Conservation (phyloP, 2,797 vertebrate genomes). For the Alfaro cultratus region DNA sequence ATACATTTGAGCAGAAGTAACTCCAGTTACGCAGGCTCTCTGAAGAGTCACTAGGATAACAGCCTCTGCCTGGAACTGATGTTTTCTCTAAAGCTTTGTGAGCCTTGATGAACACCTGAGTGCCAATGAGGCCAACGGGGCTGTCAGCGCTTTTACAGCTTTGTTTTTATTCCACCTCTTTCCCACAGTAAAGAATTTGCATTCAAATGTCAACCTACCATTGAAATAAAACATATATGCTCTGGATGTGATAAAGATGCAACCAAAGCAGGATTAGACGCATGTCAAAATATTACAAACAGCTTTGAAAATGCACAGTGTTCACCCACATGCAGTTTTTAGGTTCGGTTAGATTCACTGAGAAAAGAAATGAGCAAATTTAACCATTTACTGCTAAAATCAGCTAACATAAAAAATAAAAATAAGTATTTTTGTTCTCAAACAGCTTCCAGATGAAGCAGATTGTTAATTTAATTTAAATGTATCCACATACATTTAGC, state of each 20-base stretch:
- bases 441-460: neutral
- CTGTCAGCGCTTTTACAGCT: conserved; percentile 5
- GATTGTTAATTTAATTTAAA: too few species aligned
- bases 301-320: neutral
- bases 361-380: neutral
- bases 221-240: conserved; percentile 9
- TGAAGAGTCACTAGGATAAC: neutral
- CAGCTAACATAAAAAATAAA: neutral
- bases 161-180: conserved; percentile 1
- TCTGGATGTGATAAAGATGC: neutral
- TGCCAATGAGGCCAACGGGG: conserved; percentile 7
- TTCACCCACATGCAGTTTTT: neutral
- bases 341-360: neutral
- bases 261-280: neutral
- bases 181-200: neutral
- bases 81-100: conserved; percentile 8
- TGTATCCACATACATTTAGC: too few species aligned
- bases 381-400: neutral
- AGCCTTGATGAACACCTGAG: conserved; percentile 27
- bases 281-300: neutral
- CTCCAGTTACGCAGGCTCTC: neutral
- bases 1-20: neutral
- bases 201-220: conserved; percentile 19
- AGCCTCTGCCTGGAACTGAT: neutral
- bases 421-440: neutral